Percentiles rank a stretch among this genome's conserved stretches.
These are phyloP conservation scores for Pelosia muscerda DNA, from an alignment of 2,888 invertebrate genomes.

Conservation along the genomic window DNA sequence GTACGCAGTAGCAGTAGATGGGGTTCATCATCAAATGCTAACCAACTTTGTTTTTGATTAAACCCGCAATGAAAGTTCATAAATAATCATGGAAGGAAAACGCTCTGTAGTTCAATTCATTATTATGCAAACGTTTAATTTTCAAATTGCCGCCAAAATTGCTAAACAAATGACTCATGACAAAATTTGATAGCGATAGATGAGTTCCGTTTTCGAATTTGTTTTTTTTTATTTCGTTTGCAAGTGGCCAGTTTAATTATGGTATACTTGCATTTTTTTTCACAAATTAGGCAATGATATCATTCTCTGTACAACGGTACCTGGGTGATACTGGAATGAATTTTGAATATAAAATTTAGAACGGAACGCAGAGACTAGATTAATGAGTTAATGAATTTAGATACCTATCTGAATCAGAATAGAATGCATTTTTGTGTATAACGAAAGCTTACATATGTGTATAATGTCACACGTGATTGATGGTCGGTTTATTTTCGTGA, in stretches of 20 bases:
- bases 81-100: neutral
- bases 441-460: too few species aligned
- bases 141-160: slow-evolving; percentile 1
- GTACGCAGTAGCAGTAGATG: neutral
- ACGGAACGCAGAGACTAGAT: too few species aligned
- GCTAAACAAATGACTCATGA: slow-evolving; percentile 6
- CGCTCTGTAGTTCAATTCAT: neutral
- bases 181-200: slow-evolving; percentile 1
- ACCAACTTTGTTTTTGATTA: slow-evolving; percentile 2
- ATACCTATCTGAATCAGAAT: too few species aligned
- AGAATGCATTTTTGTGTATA: too few species aligned
- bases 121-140: slow-evolving; percentile 10
- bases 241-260: neutral
- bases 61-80: slow-evolving; percentile 4
- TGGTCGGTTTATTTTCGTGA: too few species aligned
- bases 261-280: too few species aligned
- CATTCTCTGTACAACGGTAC: too few species aligned
- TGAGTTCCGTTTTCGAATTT: neutral
- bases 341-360: too few species aligned
- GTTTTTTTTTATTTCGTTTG: neutral
- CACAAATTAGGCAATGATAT: too few species aligned
- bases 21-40: slow-evolving; percentile 1
- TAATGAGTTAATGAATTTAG: too few species aligned
- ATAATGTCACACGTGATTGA: too few species aligned
- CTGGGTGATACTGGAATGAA: too few species aligned